These are phyloP conservation scores for Hydrozoanthus gracilis DNA, from an alignment of 92 coral and sea anemone genomes.

Conservation along the genomic window DNA sequence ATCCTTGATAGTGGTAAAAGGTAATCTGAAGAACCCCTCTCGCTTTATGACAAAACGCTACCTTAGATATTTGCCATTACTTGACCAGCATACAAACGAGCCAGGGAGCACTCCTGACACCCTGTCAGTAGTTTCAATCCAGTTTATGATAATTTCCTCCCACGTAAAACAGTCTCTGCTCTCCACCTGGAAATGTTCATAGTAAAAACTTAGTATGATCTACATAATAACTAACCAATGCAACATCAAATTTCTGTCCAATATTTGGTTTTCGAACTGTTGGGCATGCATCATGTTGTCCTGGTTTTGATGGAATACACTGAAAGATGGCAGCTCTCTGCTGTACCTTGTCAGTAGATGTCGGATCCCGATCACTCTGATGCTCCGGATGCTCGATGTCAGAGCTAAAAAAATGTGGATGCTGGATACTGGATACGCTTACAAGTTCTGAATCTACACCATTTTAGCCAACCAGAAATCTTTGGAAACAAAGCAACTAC, in stretches of 20 bases:
- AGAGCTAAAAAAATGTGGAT: too few species aligned
- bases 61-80: constrained; percentile 24
- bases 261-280: neutral
- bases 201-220: neutral
- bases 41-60: neutral
- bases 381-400: too few species aligned
- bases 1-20: too few species aligned
- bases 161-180: constrained; percentile 16
- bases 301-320: neutral
- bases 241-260: neutral
- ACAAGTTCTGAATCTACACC: too few species aligned
- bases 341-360: neutral
- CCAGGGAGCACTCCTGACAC: constrained; percentile 35
- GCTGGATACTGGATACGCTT: too few species aligned
- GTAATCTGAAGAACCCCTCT: too few species aligned
- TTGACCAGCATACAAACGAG: constrained; percentile 41
- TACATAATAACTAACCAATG: too few species aligned
- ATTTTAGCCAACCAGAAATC: too few species aligned
- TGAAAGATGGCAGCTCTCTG: neutral
- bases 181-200: constrained; percentile 13
- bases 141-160: constrained; percentile 12
- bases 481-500: too few species aligned
- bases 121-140: constrained; percentile 22
- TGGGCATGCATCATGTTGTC: neutral
- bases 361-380: too few species aligned